These are phyloP conservation scores for Sphecodes monilicornis DNA, from an alignment of 2,888 invertebrate species.

Conservation along the genomic window DNA sequence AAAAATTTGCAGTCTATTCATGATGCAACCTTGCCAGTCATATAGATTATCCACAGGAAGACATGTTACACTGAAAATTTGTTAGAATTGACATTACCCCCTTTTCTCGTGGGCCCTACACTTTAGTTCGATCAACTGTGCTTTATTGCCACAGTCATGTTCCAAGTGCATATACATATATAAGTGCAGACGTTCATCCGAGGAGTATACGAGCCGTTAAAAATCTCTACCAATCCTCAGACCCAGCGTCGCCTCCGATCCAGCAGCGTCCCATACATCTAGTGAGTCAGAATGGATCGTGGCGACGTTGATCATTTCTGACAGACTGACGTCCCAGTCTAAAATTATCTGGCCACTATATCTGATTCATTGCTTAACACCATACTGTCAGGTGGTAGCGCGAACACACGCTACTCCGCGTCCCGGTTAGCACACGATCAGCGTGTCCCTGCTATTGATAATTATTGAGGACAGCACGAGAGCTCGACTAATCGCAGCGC, in stretches of 20 bases:
- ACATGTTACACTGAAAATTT: too few species aligned
- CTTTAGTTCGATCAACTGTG: background rate
- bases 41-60: too few species aligned
- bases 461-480: constrained; percentile 84
- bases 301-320: constrained; percentile 41
- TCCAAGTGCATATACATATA: too few species aligned
- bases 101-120: too few species aligned
- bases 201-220: background rate
- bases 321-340: constrained; percentile 48
- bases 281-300: constrained; percentile 36
- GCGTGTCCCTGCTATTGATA: constrained; percentile 70
- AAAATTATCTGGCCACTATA: constrained; percentile 60
- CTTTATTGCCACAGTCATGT: background rate
- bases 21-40: too few species aligned
- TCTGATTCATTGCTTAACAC: constrained; percentile 47
- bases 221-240: background rate
- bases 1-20: too few species aligned
- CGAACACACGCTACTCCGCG: background rate
- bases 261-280: constrained; percentile 39
- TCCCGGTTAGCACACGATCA: constrained; percentile 11
- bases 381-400: constrained; percentile 61
- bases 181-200: background rate
- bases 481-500: constrained; percentile 85
- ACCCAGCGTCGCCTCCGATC: background rate
- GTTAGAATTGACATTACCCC: too few species aligned